Evolutionary conservation across 2,113 vertebrate genomes (phyloP).

Genomic region (Nerophis ophidion): DNA sequence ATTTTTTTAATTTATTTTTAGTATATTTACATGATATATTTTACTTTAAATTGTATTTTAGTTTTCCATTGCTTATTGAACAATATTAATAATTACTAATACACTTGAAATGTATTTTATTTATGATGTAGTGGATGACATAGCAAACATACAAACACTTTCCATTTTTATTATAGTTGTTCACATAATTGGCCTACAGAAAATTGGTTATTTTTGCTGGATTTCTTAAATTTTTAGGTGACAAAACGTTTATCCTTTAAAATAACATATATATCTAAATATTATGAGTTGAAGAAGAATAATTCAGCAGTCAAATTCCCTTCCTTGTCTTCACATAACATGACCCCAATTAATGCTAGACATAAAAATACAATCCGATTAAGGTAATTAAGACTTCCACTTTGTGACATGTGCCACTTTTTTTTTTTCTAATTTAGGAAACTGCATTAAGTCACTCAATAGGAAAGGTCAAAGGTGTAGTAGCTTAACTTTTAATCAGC

Average conservation of each 20-base stretch:
- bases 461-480: conserved; percentile 7
- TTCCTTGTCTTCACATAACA: background rate
- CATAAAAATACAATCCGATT: conserved; percentile 4
- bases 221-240: too few relatives aligned
- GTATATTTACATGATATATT: too few relatives aligned
- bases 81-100: too few relatives aligned
- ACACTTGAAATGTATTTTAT: too few relatives aligned
- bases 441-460: background rate
- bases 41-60: too few relatives aligned
- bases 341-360: background rate
- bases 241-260: background rate
- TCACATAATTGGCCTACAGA: too few relatives aligned
- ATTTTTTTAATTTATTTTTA: too few relatives aligned
- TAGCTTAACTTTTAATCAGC: conserved; percentile 6
- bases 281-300: background rate
- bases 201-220: too few relatives aligned
- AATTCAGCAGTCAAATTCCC: background rate
- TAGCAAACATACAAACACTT: too few relatives aligned
- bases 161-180: too few relatives aligned
- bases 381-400: conserved; percentile 1
- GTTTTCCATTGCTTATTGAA: too few relatives aligned
- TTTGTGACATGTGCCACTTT: background rate
- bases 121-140: too few relatives aligned
- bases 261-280: background rate
- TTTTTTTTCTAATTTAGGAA: background rate